These are phyloP conservation scores for Pycnomerus fuliginosus DNA, from an alignment of 2,888 invertebrate genomes.

Conservation along the genomic window DNA sequence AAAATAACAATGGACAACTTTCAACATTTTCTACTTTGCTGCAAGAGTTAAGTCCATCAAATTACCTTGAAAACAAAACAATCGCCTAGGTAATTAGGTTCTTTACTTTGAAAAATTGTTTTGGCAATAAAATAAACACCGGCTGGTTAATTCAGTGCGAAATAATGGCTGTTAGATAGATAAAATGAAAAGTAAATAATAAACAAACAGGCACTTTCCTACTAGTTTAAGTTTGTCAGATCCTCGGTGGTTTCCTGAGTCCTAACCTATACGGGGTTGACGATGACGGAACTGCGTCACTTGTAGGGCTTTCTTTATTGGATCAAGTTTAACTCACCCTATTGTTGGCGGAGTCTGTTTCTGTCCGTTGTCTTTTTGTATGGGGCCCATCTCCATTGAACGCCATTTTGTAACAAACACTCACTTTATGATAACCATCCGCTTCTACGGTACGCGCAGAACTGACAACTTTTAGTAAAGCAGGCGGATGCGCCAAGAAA, in stretches of 20 bases:
- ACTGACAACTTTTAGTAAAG: conserved; percentile 41
- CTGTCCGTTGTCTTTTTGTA: conserved; percentile 54
- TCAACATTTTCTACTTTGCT: too few species aligned
- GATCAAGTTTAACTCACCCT: conserved; percentile 47
- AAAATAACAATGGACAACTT: too few species aligned
- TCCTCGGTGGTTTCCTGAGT: conserved; percentile 4
- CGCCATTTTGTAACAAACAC: conserved; percentile 68
- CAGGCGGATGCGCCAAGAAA: conserved; percentile 32
- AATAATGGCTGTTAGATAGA: too few species aligned
- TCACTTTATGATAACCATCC: conserved; percentile 37
- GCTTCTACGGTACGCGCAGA: conserved; percentile 49
- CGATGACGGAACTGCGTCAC: too few species aligned
- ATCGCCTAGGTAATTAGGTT: neutral
- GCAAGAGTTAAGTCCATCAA: too few species aligned
- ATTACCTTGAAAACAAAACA: conserved; percentile 11
- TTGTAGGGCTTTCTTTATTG: too few species aligned
- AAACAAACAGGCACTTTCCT: too few species aligned
- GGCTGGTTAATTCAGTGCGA: too few species aligned
- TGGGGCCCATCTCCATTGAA: conserved; percentile 66
- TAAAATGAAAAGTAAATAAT: too few species aligned
- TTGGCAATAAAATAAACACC: too few species aligned
- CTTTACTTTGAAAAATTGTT: neutral
- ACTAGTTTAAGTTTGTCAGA: too few species aligned
- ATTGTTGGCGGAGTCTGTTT: conserved; percentile 51
- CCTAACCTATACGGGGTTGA: conserved; percentile 12